phyloP scores from a whole-genome alignment of 2,113 vertebrate species.

The Nettapus auritus region DNA sequence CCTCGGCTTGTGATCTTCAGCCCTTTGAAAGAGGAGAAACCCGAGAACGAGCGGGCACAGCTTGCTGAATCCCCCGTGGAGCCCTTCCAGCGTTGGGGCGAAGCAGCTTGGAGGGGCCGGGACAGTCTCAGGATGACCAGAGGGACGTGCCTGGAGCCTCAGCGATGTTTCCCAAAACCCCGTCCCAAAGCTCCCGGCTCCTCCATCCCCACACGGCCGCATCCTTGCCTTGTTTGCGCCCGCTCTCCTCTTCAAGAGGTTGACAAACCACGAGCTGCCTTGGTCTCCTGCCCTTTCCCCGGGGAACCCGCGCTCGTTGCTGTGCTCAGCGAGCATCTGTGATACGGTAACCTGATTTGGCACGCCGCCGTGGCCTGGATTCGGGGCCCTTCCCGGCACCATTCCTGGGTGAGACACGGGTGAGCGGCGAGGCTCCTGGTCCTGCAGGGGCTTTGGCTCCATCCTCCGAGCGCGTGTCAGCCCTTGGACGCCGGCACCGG shows the following conservation, averaged over 20 bases:
- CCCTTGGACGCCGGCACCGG: not conserved
- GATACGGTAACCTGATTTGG: too few species aligned
- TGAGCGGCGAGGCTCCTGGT: not conserved
- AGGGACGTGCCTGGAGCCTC: not conserved
- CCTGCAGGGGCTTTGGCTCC: not conserved
- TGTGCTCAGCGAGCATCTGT: not conserved
- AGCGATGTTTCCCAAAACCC: not conserved
- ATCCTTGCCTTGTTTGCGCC: not conserved
- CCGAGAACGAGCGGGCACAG: too few species aligned
- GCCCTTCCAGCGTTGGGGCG: not conserved
- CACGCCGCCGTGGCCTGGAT: not conserved
- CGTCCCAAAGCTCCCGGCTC: not conserved
- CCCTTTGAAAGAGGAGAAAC: too few species aligned
- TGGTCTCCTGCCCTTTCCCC: not conserved
- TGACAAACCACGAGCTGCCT: fast-evolving
- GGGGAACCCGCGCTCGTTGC: not conserved
- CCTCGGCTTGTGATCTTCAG: not conserved
- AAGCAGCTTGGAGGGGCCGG: not conserved
- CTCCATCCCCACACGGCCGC: not conserved
- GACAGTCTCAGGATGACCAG: not conserved
- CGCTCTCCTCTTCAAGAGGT: not conserved
- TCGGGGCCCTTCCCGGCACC: not conserved
- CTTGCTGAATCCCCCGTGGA: too few species aligned
- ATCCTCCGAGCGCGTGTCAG: fast-evolving
- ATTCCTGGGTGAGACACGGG: not conserved